phyloP scores from a whole-genome alignment of 2,113 vertebrate genomes.

The Eublepharis macularius region DNA sequence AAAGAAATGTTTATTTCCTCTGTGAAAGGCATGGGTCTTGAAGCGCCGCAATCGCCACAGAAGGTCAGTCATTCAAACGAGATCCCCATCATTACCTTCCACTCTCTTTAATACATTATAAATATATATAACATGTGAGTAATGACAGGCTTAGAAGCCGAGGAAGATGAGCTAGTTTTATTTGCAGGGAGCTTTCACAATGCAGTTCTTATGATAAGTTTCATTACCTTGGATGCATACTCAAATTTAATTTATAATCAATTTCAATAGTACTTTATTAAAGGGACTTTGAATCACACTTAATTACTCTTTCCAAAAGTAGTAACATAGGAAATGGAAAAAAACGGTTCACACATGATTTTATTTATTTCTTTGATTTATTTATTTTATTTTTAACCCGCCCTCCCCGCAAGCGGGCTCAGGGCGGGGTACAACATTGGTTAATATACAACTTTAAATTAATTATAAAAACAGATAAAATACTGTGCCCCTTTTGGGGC shows the following conservation, averaged over 20 bases:
- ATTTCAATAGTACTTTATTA: constrained; percentile 20
- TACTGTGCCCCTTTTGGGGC: too few species aligned
- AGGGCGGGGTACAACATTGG: too few species aligned
- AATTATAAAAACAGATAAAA: too few species aligned
- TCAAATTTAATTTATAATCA: constrained; percentile 25
- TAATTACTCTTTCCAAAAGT: constrained; percentile 25
- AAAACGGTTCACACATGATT: too few species aligned
- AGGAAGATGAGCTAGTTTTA: constrained; percentile 32
- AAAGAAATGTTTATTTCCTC: too few species aligned
- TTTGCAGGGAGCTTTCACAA: constrained; percentile 32
- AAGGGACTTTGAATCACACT: constrained; percentile 9
- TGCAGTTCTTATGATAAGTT: constrained; percentile 28
- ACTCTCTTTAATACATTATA: constrained; percentile 44
- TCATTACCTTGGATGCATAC: background rate
- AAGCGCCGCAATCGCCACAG: constrained; percentile 24
- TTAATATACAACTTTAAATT: too few species aligned
- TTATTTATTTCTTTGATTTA: too few species aligned
- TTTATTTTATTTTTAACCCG: too few species aligned
- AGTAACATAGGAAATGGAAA: background rate
- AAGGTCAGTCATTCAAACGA: constrained; percentile 30
- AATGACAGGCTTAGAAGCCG: constrained; percentile 27
- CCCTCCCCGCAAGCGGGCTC: too few species aligned
- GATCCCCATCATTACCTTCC: background rate
- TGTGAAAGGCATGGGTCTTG: background rate
- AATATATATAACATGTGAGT: constrained; percentile 13